Percentiles rank a stretch among this genome's conserved stretches.
phyloP scores from a whole-genome alignment of 2,113 vertebrate genomes.

The Camelus bactrianus region DNA sequence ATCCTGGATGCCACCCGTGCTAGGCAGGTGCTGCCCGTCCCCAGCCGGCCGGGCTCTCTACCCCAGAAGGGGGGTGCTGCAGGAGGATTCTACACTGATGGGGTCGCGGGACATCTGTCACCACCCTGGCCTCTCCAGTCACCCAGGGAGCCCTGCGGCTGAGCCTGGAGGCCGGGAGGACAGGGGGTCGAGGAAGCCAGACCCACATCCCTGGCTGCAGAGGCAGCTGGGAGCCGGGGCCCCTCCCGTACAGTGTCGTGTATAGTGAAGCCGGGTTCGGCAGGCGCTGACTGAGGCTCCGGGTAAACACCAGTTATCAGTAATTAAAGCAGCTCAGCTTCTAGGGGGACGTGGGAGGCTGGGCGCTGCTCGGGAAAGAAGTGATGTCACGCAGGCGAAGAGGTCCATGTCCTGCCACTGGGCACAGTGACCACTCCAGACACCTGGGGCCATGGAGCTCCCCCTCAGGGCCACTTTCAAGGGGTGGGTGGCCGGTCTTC shows the following conservation, averaged over 20 bases:
- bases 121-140: background rate
- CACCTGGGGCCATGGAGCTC: no score
- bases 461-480: no score
- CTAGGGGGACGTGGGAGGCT: constrained; percentile 86
- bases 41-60: background rate
- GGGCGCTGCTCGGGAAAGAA: constrained; percentile 85
- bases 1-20: background rate
- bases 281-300: constrained; percentile 89
- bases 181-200: rapidly evolving
- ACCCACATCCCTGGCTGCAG: background rate
- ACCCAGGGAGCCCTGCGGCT: background rate
- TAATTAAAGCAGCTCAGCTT: constrained; percentile 90
- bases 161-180: background rate
- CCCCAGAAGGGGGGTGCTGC: no score
- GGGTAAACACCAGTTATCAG: constrained; percentile 93
- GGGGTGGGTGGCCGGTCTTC: background rate
- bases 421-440: background rate
- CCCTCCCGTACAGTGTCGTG: constrained; percentile 85
- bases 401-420: rapidly evolving
- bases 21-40: background rate
- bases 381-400: constrained; percentile 63
- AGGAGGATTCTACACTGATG: background rate
- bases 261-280: constrained; percentile 89
- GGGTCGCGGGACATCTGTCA: background rate
- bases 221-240: background rate